Percentiles rank a stretch among this genome's conserved stretches.
These are phyloP conservation scores for Drosophila guanche DNA, from an alignment of 1,140 invertebrate genomes.

Conservation along the genomic window DNA sequence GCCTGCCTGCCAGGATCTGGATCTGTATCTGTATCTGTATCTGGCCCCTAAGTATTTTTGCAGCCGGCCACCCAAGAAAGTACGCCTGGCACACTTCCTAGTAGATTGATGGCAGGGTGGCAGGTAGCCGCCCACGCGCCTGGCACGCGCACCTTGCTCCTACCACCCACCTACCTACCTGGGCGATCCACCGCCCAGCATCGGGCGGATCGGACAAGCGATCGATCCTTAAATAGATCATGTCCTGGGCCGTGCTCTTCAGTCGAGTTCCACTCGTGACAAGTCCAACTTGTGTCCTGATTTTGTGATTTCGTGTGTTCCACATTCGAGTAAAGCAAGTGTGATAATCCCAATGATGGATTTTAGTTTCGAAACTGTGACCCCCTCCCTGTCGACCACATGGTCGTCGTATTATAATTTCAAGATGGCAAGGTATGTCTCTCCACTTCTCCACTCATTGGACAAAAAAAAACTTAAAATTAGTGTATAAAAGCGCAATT, in stretches of 20 bases:
- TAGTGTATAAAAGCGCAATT: slow-evolving; percentile 46
- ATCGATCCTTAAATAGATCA: slow-evolving; percentile 63
- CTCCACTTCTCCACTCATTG: neutral
- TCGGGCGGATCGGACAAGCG: slow-evolving; percentile 4
- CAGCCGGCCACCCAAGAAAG: slow-evolving; percentile 62
- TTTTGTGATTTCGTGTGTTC: slow-evolving; percentile 51
- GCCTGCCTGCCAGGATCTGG: slow-evolving; percentile 58
- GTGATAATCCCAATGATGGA: slow-evolving; percentile 56
- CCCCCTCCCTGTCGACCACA: slow-evolving; percentile 58
- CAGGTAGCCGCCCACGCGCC: slow-evolving; percentile 68
- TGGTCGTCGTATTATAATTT: slow-evolving; percentile 68
- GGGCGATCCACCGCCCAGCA: slow-evolving; percentile 10
- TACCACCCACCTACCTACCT: slow-evolving; percentile 13
- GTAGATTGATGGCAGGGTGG: slow-evolving; percentile 37
- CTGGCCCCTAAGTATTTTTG: slow-evolving; percentile 21
- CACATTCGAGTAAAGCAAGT: slow-evolving; percentile 26
- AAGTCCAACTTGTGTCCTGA: slow-evolving; percentile 69
- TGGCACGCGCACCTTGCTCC: slow-evolving; percentile 68
- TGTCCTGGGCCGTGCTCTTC: slow-evolving; percentile 15
- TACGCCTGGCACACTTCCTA: slow-evolving; percentile 69
- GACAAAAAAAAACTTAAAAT: neutral
- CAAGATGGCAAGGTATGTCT: slow-evolving; percentile 69
- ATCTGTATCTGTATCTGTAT: slow-evolving; percentile 27
- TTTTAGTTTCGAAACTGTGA: slow-evolving; percentile 55
- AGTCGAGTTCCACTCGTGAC: slow-evolving; percentile 75